Conservation (phyloP, 2,113 vertebrate genomes). For the Hipposideros armiger region DNA sequence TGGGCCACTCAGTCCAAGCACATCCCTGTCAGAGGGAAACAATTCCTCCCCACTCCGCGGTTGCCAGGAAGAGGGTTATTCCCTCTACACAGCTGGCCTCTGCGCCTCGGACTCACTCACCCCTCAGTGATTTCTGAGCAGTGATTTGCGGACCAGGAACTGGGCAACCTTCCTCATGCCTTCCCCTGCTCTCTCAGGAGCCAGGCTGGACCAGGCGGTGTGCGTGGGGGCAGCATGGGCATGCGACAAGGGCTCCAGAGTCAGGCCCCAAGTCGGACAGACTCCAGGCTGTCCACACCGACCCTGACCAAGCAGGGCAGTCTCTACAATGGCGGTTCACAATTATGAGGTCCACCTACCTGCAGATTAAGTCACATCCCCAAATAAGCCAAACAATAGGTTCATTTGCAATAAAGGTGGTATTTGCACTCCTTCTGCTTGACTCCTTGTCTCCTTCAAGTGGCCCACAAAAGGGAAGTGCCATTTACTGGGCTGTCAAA, state of each 20-base stretch:
- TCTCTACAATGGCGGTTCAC: not conserved
- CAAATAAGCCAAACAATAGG: not conserved
- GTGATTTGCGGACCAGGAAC: no score
- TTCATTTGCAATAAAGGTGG: not conserved
- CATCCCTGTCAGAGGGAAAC: not conserved
- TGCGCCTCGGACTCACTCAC: not conserved
- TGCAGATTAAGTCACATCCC: not conserved
- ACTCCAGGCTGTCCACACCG: no score
- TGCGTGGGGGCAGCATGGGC: not conserved
- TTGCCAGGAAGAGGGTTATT: not conserved
- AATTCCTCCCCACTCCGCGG: no score
- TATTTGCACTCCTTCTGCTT: not conserved
- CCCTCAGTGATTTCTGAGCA: not conserved
- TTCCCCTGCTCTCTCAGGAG: not conserved
- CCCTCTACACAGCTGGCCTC: not conserved
- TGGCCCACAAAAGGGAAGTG: not conserved
- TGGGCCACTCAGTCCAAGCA: not conserved
- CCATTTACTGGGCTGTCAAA: not conserved
- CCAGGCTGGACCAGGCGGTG: not conserved
- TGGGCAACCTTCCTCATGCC: not conserved
- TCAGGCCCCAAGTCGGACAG: not conserved
- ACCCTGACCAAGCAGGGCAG: not conserved
- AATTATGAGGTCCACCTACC: not conserved
- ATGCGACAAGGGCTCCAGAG: not conserved
- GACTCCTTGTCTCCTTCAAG: not conserved